These are phyloP conservation scores for Podocnemis expansa DNA, from an alignment of 2,113 vertebrate species.

Conservation along the genomic window DNA sequence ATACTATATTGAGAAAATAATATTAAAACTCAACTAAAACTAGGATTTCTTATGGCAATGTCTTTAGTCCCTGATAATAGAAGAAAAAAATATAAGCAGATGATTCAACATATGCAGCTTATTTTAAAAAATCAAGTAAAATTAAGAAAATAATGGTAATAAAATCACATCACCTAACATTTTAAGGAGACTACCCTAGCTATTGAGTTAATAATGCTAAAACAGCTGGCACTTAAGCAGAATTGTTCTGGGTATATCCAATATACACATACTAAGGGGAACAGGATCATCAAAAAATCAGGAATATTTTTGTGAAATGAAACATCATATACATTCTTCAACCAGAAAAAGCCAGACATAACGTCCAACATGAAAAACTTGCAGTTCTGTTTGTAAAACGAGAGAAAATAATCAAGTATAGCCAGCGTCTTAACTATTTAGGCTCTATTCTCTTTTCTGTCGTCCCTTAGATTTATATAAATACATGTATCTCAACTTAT, in stretches of 20 bases:
- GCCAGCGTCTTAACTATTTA: background rate
- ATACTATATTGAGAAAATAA: background rate
- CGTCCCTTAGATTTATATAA: background rate
- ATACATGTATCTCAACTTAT: background rate
- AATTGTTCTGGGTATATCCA: background rate
- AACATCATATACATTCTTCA: background rate
- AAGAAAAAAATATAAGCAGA: slow-evolving; percentile 51
- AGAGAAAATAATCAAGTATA: background rate
- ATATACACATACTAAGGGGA: background rate
- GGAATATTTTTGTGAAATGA: background rate
- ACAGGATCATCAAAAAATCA: background rate
- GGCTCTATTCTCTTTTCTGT: background rate
- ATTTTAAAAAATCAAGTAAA: slow-evolving; percentile 40
- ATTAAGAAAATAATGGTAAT: slow-evolving; percentile 15
- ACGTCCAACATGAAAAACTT: background rate
- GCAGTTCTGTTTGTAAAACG: background rate
- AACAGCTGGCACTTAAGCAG: background rate
- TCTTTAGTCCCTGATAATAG: slow-evolving; percentile 22
- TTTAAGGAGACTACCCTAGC: background rate
- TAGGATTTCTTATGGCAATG: background rate
- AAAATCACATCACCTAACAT: slow-evolving; percentile 8
- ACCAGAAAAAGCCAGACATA: background rate
- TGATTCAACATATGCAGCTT: background rate
- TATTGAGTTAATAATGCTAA: slow-evolving; percentile 4
- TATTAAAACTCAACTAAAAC: slow-evolving; percentile 16